Percentiles rank a stretch among this genome's conserved stretches.
phyloP scores from a whole-genome alignment of 2,797 vertebrate species.

The Microcaecilia unicolor region DNA sequence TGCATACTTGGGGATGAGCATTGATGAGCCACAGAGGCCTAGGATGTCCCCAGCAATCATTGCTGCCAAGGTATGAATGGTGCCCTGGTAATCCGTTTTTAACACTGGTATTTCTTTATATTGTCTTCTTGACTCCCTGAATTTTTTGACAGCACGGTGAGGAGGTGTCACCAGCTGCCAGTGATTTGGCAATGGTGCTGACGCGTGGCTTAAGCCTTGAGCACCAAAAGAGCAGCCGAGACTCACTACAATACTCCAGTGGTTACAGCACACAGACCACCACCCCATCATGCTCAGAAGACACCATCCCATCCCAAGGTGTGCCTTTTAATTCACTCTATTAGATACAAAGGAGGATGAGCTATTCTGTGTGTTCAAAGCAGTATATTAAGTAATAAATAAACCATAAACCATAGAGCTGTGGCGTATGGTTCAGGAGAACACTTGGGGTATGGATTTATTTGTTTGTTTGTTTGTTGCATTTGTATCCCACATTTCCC shows the following conservation, averaged over 20 bases:
- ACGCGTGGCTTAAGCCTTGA: conserved; percentile 86
- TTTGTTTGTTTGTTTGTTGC: too few relatives aligned
- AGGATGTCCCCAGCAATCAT: conserved; percentile 77
- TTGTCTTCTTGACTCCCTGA: neutral
- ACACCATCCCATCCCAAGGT: conserved; percentile 96
- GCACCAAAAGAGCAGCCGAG: conserved; percentile 91
- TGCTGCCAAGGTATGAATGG: conserved; percentile 73
- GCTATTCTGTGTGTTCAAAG: too few relatives aligned
- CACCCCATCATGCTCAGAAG: conserved; percentile 91
- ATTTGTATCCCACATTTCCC: too few relatives aligned
- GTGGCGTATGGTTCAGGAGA: too few relatives aligned
- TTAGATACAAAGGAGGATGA: too few relatives aligned
- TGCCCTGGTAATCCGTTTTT: neutral
- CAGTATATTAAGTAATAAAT: too few relatives aligned
- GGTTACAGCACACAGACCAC: conserved; percentile 95
- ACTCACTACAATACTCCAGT: conserved; percentile 90
- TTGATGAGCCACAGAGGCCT: conserved; percentile 63
- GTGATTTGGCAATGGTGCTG: conserved; percentile 90
- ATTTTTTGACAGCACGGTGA: conserved; percentile 70
- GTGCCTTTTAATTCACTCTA: too few relatives aligned
- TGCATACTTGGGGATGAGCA: conserved; percentile 40
- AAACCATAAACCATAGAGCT: too few relatives aligned
- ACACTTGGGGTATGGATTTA: too few relatives aligned
- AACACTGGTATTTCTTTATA: neutral
- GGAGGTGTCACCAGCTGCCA: conserved; percentile 83